These are phyloP conservation scores for Anarsia innoxiella DNA, from an alignment of 2,888 invertebrate species.

Conservation along the genomic window DNA sequence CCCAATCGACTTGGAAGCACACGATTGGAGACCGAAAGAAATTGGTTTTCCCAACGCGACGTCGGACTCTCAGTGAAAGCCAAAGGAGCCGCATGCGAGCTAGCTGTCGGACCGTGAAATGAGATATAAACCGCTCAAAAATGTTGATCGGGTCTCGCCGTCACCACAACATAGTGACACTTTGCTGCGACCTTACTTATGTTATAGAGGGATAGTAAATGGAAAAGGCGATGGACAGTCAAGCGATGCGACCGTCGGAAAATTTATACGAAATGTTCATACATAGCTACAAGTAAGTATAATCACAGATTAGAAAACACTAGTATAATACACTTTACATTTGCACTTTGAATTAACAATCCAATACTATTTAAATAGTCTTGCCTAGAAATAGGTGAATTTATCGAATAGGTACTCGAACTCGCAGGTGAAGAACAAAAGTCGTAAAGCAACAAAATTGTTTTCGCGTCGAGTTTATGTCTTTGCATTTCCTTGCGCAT, in stretches of 20 bases:
- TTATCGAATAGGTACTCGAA: too few species aligned
- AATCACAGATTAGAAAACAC: too few species aligned
- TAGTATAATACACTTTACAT: too few species aligned
- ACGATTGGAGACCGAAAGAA: constrained; percentile 42
- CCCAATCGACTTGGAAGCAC: constrained; percentile 52
- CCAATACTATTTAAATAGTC: too few species aligned
- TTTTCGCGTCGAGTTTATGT: neutral
- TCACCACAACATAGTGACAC: constrained; percentile 1
- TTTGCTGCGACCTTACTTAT: neutral
- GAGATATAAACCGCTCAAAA: constrained; percentile 63
- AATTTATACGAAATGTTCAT: too few species aligned
- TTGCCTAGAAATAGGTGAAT: too few species aligned
- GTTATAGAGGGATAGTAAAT: neutral
- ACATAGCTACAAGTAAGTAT: too few species aligned
- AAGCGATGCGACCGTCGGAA: too few species aligned
- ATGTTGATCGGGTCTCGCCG: constrained; percentile 38
- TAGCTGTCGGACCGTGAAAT: constrained; percentile 61
- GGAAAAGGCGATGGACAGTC: neutral
- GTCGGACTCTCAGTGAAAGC: constrained; percentile 26
- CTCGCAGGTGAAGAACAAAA: neutral
- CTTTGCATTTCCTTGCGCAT: constrained; percentile 7
- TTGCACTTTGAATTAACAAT: too few species aligned
- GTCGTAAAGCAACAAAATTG: constrained; percentile 5
- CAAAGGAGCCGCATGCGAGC: constrained; percentile 27
- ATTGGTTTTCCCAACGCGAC: constrained; percentile 57